Base-by-base conservation (phyloP, 2,797 vertebrate species). In the Zalophus californianus region DNA sequence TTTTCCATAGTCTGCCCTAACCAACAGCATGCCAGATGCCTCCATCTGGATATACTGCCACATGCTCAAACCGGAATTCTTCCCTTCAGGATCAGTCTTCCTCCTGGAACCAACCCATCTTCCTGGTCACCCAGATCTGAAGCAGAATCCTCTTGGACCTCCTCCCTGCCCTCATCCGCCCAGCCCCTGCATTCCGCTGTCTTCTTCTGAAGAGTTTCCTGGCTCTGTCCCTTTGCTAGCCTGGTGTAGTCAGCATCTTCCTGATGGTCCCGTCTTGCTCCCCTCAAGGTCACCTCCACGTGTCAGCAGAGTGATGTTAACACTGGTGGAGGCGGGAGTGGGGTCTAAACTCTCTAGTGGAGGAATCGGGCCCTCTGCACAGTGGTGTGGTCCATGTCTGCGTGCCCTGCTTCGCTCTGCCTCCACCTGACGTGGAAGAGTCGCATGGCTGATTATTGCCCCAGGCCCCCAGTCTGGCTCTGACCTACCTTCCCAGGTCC, bases 291-390 rank as follows among this genome's bases (percentile, higher is more conserved):
- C 58, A 20, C 75, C 52, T 72, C 41, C 15, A 25, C 20, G 23
- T 13, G 20, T 62, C 78, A 21, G 16, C 5, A 58, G 18, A 21
- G 13, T 54, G 7, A 2, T 12, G 72, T 56, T 64, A n/a, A n/a
- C 29, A 44, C 3, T n/a, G 64, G 64, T 35, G 14, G 64, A 16
- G n/a, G 7, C 32, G 27, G 54, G 41, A 44, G 2, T 38, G 52
- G 41, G 12, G 32, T 48, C 41, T 54, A 14, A 60, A 27, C 18
- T 84, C 78, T 66, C 0, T 0, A 1, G 6, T 1, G 7, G 27
- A 48, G 16, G 35, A 48, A 5, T 7, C 12, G 0, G 44, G 11
- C 13, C 13, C 35, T 18, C 15, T 1, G 8, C 3, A 1, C 5
- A 1, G 10, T 1, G 15, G 15, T 8, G 44, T 13, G 48, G 27